Evolutionary conservation across 2,113 vertebrate genomes (phyloP).

Genomic region (Etheostoma spectabile): DNA sequence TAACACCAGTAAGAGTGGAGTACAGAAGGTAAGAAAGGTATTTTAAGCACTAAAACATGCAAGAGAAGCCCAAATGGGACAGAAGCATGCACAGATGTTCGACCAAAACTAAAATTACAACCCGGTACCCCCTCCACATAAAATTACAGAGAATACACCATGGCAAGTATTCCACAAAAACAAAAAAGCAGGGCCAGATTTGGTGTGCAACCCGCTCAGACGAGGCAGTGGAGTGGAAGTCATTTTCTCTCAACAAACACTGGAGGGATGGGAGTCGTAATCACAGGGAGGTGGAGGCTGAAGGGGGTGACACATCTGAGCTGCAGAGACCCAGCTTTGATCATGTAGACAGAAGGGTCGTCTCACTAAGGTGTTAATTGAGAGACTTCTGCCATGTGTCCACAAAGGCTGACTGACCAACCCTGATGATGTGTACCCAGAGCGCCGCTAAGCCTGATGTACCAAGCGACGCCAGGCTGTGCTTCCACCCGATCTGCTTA

Average conservation of each 20-base stretch:
- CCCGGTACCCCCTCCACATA: constrained; percentile 12
- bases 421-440: constrained; percentile 30
- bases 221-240: constrained; percentile 73
- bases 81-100: constrained; percentile 59
- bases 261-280: constrained; percentile 58
- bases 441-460: constrained; percentile 54
- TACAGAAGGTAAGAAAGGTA: constrained; percentile 2
- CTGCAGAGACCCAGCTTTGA: constrained; percentile 71
- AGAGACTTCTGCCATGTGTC: constrained; percentile 69
- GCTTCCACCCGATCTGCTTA: constrained; percentile 48
- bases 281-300: constrained; percentile 55
- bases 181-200: constrained; percentile 48
- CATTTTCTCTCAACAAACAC: constrained; percentile 78
- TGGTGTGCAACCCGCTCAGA: constrained; percentile 58
- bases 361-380: constrained; percentile 76
- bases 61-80: constrained; percentile 31
- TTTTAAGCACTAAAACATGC: constrained; percentile 50
- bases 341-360: constrained; percentile 65
- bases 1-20: constrained; percentile 31
- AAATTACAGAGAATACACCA: constrained; percentile 71
- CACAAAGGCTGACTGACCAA: not conserved
- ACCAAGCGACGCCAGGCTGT: constrained; percentile 49
- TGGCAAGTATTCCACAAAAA: constrained; percentile 7
- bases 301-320: constrained; percentile 54
- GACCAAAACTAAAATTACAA: constrained; percentile 64